Conservation (phyloP, 2,113 vertebrate species). For the Cnemophilus loriae region DNA sequence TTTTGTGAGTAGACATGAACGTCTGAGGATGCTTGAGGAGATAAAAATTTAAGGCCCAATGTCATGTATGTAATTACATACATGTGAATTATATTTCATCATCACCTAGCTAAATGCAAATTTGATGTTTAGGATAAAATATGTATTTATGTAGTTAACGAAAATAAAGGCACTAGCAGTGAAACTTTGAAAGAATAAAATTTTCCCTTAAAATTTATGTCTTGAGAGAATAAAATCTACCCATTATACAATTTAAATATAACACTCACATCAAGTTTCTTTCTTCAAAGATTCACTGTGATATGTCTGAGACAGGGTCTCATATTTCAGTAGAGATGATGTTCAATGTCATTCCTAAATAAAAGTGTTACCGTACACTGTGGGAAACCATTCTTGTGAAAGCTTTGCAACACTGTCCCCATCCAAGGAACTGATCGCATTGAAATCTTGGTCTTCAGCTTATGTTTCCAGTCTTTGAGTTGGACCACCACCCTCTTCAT, state of each 20-base stretch:
- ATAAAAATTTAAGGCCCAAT: background rate
- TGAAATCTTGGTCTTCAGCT: background rate
- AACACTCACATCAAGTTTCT: background rate
- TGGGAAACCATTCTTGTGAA: background rate
- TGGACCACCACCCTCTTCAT: background rate
- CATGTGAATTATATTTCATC: background rate
- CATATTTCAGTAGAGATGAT: background rate
- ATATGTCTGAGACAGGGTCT: background rate
- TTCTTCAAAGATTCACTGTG: background rate
- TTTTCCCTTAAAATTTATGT: background rate
- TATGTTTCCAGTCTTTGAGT: background rate
- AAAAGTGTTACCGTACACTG: background rate
- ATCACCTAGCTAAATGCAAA: background rate
- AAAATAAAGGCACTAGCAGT: background rate
- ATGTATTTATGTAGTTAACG: background rate
- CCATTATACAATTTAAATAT: background rate
- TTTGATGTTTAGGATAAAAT: background rate
- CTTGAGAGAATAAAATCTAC: background rate
- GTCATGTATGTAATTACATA: background rate
- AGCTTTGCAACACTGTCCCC: background rate
- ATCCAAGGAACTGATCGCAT: background rate
- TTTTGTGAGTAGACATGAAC: background rate
- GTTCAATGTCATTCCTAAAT: background rate
- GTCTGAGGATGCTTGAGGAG: background rate
- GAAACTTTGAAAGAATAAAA: background rate